These are phyloP conservation scores for Heteromurus nitidus DNA, from an alignment of 2,888 invertebrate species.

Conservation along the genomic window DNA sequence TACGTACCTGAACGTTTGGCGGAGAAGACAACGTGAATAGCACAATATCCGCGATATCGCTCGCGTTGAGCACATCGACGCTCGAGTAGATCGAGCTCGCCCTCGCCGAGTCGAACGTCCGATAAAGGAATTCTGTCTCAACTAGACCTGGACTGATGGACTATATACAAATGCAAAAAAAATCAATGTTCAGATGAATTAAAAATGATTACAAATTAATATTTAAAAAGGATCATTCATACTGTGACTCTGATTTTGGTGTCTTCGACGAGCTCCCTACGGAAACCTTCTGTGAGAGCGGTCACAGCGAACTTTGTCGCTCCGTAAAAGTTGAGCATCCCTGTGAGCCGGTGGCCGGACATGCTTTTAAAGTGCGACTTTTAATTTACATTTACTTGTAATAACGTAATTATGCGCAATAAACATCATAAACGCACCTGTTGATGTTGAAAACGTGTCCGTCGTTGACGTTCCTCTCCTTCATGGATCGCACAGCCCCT, in stretches of 20 bases:
- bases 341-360: slow-evolving; percentile 75
- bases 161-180: no score
- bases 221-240: no score
- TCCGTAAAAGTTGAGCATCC: slow-evolving; percentile 76
- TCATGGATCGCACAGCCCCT: slow-evolving; percentile 55
- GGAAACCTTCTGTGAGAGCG: slow-evolving; percentile 78
- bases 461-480: slow-evolving; percentile 60
- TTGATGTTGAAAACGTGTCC: slow-evolving; percentile 68
- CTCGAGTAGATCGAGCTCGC: slow-evolving; percentile 74
- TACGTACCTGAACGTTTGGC: slow-evolving; percentile 78
- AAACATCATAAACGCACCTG: slow-evolving; percentile 38
- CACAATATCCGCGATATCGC: slow-evolving; percentile 81
- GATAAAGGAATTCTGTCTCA: slow-evolving; percentile 68
- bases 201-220: no score
- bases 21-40: slow-evolving; percentile 81
- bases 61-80: slow-evolving; percentile 77
- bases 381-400: neutral
- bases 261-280: slow-evolving; percentile 77
- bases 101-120: slow-evolving; percentile 73
- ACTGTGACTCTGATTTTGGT: slow-evolving; percentile 76
- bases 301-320: slow-evolving; percentile 79
- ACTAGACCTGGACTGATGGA: slow-evolving; percentile 72
- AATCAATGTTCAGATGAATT: no score
- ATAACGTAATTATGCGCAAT: neutral
- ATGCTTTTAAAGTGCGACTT: slow-evolving; percentile 72